Evolutionary conservation across 1,140 invertebrate species (phyloP).

Genomic region (Bombus pascuorum): DNA sequence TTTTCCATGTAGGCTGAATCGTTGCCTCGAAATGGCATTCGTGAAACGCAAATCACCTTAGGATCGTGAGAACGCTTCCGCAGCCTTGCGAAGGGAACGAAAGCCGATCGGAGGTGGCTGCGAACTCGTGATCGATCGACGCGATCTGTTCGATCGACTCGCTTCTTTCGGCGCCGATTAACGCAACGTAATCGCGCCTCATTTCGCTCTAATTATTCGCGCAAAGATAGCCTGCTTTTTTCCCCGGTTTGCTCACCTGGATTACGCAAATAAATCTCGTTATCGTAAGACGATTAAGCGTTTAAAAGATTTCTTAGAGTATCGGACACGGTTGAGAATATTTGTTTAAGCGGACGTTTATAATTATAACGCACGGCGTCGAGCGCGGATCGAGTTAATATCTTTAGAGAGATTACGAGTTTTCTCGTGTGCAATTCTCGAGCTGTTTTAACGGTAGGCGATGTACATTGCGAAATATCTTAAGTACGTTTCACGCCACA

Average conservation of each 20-base stretch:
- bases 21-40: not conserved
- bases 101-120: not conserved
- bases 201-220: conserved; percentile 20
- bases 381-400: not conserved
- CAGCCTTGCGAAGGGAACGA: conserved; percentile 29
- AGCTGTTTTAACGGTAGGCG: not conserved
- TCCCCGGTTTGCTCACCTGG: not conserved
- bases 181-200: not conserved
- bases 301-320: not conserved
- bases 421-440: not conserved
- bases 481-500: not conserved
- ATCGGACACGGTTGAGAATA: not conserved
- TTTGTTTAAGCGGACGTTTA: not conserved
- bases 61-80: conserved; percentile 29
- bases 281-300: not conserved
- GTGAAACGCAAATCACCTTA: not conserved
- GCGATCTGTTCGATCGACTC: conserved; percentile 1
- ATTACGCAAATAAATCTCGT: not conserved
- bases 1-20: not conserved
- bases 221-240: not conserved
- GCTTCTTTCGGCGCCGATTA: not conserved
- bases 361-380: not conserved
- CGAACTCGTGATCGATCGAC: not conserved
- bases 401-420: not conserved
- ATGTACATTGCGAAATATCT: not conserved